Evolutionary conservation across 1,140 invertebrate species (phyloP), one percentile per base, ranked within the genome.

Genomic region (Drosophila pachea): DNA sequence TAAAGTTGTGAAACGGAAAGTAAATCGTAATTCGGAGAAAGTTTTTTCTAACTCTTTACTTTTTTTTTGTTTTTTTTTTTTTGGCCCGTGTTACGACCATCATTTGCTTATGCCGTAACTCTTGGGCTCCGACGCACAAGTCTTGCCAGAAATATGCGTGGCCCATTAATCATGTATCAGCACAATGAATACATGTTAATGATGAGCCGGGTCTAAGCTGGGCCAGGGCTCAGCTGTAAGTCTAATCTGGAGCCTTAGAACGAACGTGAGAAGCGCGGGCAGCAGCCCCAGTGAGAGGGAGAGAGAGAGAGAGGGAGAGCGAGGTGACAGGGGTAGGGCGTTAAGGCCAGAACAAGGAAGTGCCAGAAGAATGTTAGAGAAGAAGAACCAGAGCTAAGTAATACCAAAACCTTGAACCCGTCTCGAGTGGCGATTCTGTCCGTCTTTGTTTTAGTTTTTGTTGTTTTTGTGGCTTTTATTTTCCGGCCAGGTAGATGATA

Each of bases 11-110:
- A 84, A 83, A 84, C 79, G 79, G 79, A 83, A 83, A 83, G 79
- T 83, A 84, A 83, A 83, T 83, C 76, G 73, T 84, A 84, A 78
- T 79, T 75, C 79, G 62, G 79, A 74, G 79, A 83, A 83, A 83
- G 79, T 83, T 74, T 60, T 54, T 48, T 42, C 22, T 22, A 22
- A 22, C 22, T 22, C 22, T 22, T 22, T 22, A 2, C 3, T 22
- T 22, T 22, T 22, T 22, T 22, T 22, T 22, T 22, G 22, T 62
- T 43, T 11, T 59, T 42, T 42, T 42, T n/a, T 4, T 14, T 43
- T 43, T 54, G 22, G 42, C 62, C 31, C 38, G 47, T 9, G 45
- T 59, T 53, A 52, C 12, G 49, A 16, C 32, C 49, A 35, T 73
- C 60, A 79, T 81, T 81, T 79, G 77, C 47, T 65, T 81, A 81